Evolutionary conservation across 2,797 vertebrate genomes (phyloP).

Genomic region (Aplochiton taeniatus): DNA sequence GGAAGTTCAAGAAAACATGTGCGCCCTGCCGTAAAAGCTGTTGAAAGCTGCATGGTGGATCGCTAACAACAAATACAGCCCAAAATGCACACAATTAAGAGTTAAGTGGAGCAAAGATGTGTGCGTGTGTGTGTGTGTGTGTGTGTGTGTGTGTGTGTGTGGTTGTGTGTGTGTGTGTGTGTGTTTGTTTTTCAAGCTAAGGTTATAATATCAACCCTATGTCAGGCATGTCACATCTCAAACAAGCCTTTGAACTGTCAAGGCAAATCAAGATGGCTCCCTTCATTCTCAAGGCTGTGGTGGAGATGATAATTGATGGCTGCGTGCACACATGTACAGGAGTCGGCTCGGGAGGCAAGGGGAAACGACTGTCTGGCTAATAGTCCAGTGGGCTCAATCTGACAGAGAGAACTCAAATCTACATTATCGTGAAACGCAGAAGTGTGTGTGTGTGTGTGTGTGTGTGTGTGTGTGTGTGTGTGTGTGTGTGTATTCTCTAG

Average conservation of each 20-base stretch:
- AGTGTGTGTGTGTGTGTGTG: neutral
- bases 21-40: too few relatives aligned
- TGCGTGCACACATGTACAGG: conserved; percentile 74
- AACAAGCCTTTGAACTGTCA: conserved; percentile 68
- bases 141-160: neutral
- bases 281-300: conserved; percentile 69
- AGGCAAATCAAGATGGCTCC: conserved; percentile 66
- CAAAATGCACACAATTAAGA: too few relatives aligned
- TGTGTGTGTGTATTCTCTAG: too few relatives aligned
- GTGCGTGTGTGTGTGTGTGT: neutral
- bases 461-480: neutral
- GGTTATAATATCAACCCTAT: conserved; percentile 28
- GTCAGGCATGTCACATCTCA: conserved; percentile 56
- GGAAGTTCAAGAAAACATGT: too few relatives aligned
- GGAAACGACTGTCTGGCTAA: conserved; percentile 58
- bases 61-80: too few relatives aligned
- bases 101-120: neutral
- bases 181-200: neutral
- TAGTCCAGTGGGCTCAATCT: conserved; percentile 71
- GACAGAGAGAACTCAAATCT: conserved; percentile 71
- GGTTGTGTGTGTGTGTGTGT: neutral
- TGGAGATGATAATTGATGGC: conserved; percentile 71
- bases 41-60: too few relatives aligned
- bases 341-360: conserved; percentile 50
- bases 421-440: conserved; percentile 24